Evolutionary conservation across 1,140 invertebrate species (phyloP).

Genomic region (Phymorhynchus buccinoides): DNA sequence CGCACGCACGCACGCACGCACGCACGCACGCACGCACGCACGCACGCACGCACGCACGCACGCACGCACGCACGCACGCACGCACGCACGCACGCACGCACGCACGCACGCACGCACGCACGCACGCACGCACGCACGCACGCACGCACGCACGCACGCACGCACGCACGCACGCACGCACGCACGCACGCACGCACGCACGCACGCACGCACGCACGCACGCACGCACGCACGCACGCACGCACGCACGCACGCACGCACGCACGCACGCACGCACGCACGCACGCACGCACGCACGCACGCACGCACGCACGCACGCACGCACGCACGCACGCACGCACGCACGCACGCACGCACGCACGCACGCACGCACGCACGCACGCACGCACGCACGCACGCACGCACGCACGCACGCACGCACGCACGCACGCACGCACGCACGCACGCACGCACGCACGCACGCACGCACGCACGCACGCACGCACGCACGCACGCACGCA

Average conservation of each 20-base stretch:
- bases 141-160: too few relatives aligned
- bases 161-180: too few relatives aligned
- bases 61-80: too few relatives aligned
- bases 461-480: too few relatives aligned
- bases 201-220: too few relatives aligned
- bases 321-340: not conserved
- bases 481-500: not conserved
- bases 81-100: too few relatives aligned
- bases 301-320: not conserved
- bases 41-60: too few relatives aligned
- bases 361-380: constrained; percentile 33
- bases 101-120: too few relatives aligned
- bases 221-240: not conserved
- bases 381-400: constrained; percentile 26
- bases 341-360: constrained; percentile 10
- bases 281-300: not conserved
- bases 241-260: not conserved
- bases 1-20: too few relatives aligned
- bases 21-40: too few relatives aligned
- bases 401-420: constrained; percentile 3
- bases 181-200: too few relatives aligned
- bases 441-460: not conserved
- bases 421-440: not conserved
- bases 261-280: not conserved
- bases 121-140: too few relatives aligned